Evolutionary conservation across 2,888 invertebrate genomes (phyloP).

Genomic region (Andrena hattorfiana): DNA sequence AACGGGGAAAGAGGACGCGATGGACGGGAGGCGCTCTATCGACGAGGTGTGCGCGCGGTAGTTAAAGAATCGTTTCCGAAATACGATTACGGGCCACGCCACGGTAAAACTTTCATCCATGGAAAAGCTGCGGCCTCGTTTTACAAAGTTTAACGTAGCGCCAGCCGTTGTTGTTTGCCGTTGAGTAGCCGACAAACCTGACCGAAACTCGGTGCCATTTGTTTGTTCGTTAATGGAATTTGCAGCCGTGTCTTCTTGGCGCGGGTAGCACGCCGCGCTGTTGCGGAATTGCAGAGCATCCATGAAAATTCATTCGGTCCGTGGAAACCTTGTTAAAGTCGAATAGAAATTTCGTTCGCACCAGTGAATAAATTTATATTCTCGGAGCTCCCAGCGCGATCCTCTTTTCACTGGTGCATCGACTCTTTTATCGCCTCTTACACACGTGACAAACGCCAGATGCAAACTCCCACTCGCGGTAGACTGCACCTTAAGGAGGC

Average conservation of each 20-base stretch:
- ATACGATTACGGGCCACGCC: too few species aligned
- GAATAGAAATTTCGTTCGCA: constrained; percentile 20
- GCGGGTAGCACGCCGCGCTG: neutral
- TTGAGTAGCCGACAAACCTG: too few species aligned
- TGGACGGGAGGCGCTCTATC: too few species aligned
- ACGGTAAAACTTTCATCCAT: too few species aligned
- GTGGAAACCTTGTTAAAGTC: constrained; percentile 22
- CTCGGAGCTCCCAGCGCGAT: neutral
- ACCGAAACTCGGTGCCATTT: constrained; percentile 4
- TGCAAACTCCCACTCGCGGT: constrained; percentile 6
- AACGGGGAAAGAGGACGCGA: neutral
- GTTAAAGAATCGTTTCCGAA: too few species aligned
- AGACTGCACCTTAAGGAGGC: constrained; percentile 5
- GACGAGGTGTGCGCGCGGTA: too few species aligned
- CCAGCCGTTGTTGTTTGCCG: too few species aligned
- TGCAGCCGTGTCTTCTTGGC: neutral
- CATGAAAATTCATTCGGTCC: constrained; percentile 4
- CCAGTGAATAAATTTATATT: constrained; percentile 25
- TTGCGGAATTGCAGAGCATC: constrained; percentile 1
- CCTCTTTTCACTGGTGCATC: neutral
- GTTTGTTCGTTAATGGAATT: constrained; percentile 32
- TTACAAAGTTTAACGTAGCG: too few species aligned
- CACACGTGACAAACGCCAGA: constrained; percentile 1
- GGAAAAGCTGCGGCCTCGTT: too few species aligned
- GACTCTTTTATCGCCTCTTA: constrained; percentile 8